Percentiles rank a stretch among this genome's conserved stretches.
These are phyloP conservation scores for Myiopsitta monachus DNA, from an alignment of 2,113 vertebrate genomes.

Conservation along the genomic window DNA sequence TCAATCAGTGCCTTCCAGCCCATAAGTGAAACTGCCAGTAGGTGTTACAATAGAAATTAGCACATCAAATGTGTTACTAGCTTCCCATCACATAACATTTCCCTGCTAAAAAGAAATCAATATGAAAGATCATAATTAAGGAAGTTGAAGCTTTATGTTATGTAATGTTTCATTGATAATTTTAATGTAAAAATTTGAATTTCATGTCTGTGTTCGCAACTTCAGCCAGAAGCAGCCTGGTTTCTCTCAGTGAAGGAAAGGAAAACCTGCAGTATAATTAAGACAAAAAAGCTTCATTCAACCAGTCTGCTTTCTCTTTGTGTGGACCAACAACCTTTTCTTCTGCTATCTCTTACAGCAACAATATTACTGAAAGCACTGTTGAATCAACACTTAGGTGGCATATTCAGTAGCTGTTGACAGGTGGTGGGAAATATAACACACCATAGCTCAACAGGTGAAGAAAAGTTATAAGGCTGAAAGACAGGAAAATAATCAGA, in stretches of 20 bases:
- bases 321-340: neutral
- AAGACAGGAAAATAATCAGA: slow-evolving; percentile 3
- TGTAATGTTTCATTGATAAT: neutral
- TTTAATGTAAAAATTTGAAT: neutral
- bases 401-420: neutral
- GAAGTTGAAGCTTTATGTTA: neutral
- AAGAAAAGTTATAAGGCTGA: slow-evolving; percentile 8
- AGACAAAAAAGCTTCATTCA: neutral
- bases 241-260: neutral
- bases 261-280: neutral
- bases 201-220: neutral
- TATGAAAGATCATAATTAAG: neutral
- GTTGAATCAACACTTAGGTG: neutral
- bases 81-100: neutral
- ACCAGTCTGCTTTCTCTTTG: neutral
- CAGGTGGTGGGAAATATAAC: neutral
- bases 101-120: neutral
- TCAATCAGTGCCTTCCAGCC: neutral
- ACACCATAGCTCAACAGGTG: slow-evolving; percentile 3
- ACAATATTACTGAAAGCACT: neutral
- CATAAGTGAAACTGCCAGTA: neutral
- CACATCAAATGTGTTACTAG: neutral
- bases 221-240: neutral
- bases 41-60: neutral
- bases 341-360: neutral